Percentiles rank a stretch among this genome's conserved stretches.
phyloP scores from a whole-genome alignment of 2,888 invertebrate species.

The Ypsolopha scabrella region DNA sequence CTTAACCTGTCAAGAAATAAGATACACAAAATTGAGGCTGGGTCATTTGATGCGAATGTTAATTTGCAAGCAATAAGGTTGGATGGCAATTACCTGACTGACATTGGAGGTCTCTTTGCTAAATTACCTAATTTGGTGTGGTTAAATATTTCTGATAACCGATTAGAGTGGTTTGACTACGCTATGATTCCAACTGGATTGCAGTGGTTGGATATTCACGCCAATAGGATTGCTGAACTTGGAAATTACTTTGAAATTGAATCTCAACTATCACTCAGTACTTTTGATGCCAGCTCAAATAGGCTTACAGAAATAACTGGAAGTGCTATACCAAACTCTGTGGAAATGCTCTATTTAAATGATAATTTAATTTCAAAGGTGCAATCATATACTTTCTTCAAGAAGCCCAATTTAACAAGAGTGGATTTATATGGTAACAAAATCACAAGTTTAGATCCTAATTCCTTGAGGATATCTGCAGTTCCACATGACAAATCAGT shows the following conservation, averaged over 20 bases:
- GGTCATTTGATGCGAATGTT: constrained; percentile 81
- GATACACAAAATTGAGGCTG: constrained; percentile 82
- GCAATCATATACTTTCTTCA: constrained; percentile 88
- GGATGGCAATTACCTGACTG: constrained; percentile 84
- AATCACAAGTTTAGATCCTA: constrained; percentile 80
- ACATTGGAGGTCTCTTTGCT: constrained; percentile 83
- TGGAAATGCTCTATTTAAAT: constrained; percentile 82
- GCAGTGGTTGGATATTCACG: constrained; percentile 87
- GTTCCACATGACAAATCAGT: constrained; percentile 78
- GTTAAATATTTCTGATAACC: constrained; percentile 89
- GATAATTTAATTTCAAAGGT: constrained; percentile 86
- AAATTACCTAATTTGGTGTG: constrained; percentile 85
- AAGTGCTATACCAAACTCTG: constrained; percentile 85
- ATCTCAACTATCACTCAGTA: constrained; percentile 81
- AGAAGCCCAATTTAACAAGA: constrained; percentile 85
- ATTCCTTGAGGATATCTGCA: constrained; percentile 80
- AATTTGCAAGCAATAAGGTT: constrained; percentile 85
- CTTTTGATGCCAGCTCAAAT: constrained; percentile 87
- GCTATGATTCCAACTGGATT: constrained; percentile 86
- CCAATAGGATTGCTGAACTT: constrained; percentile 84
- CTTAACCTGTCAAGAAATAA: constrained; percentile 87
- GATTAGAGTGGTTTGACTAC: constrained; percentile 86
- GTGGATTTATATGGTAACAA: constrained; percentile 86
- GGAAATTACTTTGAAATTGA: constrained; percentile 89
- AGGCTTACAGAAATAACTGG: constrained; percentile 84